phyloP scores from a whole-genome alignment of 1,140 invertebrate species.

The Drosophila kepulauana region DNA sequence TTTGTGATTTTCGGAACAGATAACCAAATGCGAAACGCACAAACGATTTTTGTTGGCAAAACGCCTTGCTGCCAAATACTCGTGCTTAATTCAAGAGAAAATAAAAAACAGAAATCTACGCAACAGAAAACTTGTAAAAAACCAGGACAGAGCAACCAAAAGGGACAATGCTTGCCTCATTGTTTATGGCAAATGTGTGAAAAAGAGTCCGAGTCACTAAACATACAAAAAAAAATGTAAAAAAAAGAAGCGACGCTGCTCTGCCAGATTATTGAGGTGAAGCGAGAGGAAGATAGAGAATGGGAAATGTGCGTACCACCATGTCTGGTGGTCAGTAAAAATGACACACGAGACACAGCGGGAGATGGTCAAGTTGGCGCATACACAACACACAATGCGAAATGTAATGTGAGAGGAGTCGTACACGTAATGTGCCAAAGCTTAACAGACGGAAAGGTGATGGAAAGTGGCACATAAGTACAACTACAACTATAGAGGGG shows the following conservation, averaged over 20 bases:
- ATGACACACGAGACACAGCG: conserved; percentile 67
- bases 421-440: background rate
- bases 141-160: conserved; percentile 9
- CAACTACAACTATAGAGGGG: background rate
- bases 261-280: background rate
- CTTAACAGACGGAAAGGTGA: conserved; percentile 4
- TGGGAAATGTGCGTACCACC: background rate
- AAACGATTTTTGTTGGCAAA: conserved; percentile 61
- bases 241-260: conserved; percentile 21
- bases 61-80: conserved; percentile 43
- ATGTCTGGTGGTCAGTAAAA: conserved; percentile 13
- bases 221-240: background rate
- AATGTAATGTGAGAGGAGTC: conserved; percentile 27
- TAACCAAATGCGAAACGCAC: conserved; percentile 32
- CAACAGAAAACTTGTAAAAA: conserved; percentile 38
- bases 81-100: background rate
- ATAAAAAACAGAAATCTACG: conserved; percentile 15
- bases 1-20: conserved; percentile 3
- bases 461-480: conserved; percentile 9
- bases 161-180: conserved; percentile 55
- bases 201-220: background rate
- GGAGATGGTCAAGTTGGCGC: conserved; percentile 78
- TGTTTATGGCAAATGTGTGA: conserved; percentile 44
- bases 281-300: background rate
- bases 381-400: conserved; percentile 42